Evolutionary conservation across 2,888 invertebrate genomes (phyloP), one percentile per base, ranked within the genome.

Genomic region (Cinara cedri): DNA sequence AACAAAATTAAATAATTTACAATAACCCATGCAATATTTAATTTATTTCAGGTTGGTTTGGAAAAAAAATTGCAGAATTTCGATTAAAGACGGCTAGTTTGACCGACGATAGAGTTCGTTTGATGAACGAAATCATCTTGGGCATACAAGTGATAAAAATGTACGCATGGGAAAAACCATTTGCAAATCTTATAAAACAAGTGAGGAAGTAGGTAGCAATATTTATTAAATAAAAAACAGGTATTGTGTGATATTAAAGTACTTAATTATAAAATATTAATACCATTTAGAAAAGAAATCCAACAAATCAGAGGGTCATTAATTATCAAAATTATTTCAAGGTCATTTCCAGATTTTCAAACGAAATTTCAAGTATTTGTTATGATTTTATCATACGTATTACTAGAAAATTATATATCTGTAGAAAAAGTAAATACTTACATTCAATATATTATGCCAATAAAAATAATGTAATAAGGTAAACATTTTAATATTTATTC

Each of bases 141-240:
- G 94, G 94, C 0, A 95, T 96, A 84, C 90, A 93, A 84, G 93
- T 95, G 21, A 94, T 96, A 84, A 96, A 96, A 87, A 95, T 95
- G 94, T 95, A 95, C 85, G 92, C 94, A 0, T 96, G 95, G 92
- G 96, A 96, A 86, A 90, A 90, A 83, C 92, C 94, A 0, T 95
- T 95, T 84, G 91, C 91, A 1, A 88, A 90, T 76, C 86, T 94
- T 14, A 90, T 95, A 9, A 89, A 89, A 78, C 87, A 88, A 81
- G 90, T 93, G 0, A 88, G 95, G 85, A 90, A 89, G 93, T 94
- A 86, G 87, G 89, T 87, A 6, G 42, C 19, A 44, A 65, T 44
- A 14, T 14, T 19, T n/a, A 2, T 65, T 3, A 6, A 21, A 44
- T 44, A 3, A 10, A 19, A 44, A 14, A 44, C 42, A 21, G 19